Base-by-base conservation (phyloP, 2,113 vertebrate genomes). In the Acrocephalus arundinaceus region DNA sequence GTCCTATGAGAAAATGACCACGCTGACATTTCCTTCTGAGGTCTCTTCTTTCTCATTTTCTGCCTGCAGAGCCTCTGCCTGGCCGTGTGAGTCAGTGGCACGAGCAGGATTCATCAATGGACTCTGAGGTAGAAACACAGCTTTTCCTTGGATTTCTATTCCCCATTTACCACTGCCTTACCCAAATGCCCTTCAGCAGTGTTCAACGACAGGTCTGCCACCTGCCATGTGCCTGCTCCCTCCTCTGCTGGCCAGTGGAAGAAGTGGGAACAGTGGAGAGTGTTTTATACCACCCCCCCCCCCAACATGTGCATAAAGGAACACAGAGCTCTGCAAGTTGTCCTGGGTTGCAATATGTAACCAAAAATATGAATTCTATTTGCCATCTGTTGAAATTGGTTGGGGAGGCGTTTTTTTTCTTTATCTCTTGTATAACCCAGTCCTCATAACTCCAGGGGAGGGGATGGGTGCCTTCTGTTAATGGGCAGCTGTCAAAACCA, bases 1-100 rank as follows among this genome's bases (percentile, higher is more conserved):
- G 70, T 79, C 86, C 84, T 87, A 67, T 97, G 96, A 97, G 94
- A 97, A 95, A 97, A 92, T 76, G 2, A 89, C 54, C 91, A 24
- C 35, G 30, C 83, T 97, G 94, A 96, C 96, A 94, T 96, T 94
- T 94, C 79, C 70, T 68, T 76, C 76, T 79, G 96, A 96, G 96
- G 83, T 90, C 92, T 93, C 73, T 67, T 57, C 93, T 93, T 93
- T 95, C 93, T 89, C 92, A 96, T 97, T 96, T 93, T 94, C 41
- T 63, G 52, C 23, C 71, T 89, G 55, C 51, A 78, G 31, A 76
- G 54, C 46, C 70, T 87, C 80, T 88, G 74, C 83, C 86, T 91
- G 85, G 75, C 39, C 35, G 19, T n/a, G 23, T 83, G 70, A 94
- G 73, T 84, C 88, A 92, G 83, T 24, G 41, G 37, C 39, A 48